Conservation (phyloP, 2,888 invertebrate genomes). For the Penaeus monodon region DNA sequence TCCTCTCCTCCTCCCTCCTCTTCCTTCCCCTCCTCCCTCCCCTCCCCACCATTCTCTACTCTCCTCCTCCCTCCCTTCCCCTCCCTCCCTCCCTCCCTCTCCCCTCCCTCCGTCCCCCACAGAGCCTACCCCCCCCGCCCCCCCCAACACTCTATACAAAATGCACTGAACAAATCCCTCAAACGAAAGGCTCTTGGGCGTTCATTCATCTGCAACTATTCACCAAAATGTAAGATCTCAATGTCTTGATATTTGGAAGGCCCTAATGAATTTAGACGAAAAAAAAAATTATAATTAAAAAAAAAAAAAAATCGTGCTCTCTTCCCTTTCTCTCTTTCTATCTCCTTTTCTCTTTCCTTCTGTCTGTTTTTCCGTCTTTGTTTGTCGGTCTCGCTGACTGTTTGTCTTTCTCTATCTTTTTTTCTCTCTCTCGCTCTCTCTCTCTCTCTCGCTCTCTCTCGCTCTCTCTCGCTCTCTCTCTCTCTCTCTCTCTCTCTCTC, state of each 20-base stretch:
- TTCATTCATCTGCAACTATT: background rate
- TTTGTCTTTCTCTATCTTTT: constrained; percentile 7
- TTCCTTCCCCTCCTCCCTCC: background rate
- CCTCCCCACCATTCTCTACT: background rate
- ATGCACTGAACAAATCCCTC: too few relatives aligned
- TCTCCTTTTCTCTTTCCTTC: constrained; percentile 12
- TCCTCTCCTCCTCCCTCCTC: too few relatives aligned
- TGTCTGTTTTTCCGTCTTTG: constrained; percentile 7
- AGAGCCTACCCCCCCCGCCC: too few relatives aligned
- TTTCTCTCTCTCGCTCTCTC: background rate
- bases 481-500: background rate
- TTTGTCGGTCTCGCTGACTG: constrained; percentile 9
- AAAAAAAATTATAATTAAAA: background rate
- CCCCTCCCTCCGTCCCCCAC: too few relatives aligned
- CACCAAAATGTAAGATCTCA: constrained; percentile 16
- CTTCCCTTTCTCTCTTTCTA: background rate
- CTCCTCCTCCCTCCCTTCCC: too few relatives aligned
- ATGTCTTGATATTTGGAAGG: constrained; percentile 17
- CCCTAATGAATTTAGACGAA: constrained; percentile 13
- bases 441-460: background rate
- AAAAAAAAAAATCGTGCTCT: too few relatives aligned
- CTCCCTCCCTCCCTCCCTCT: too few relatives aligned
- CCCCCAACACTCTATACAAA: too few relatives aligned
- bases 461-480: background rate
- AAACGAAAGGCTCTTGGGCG: too few relatives aligned